phyloP scores from a whole-genome alignment of 2,797 vertebrate species.

The Gymnoscopelus braueri region DNA sequence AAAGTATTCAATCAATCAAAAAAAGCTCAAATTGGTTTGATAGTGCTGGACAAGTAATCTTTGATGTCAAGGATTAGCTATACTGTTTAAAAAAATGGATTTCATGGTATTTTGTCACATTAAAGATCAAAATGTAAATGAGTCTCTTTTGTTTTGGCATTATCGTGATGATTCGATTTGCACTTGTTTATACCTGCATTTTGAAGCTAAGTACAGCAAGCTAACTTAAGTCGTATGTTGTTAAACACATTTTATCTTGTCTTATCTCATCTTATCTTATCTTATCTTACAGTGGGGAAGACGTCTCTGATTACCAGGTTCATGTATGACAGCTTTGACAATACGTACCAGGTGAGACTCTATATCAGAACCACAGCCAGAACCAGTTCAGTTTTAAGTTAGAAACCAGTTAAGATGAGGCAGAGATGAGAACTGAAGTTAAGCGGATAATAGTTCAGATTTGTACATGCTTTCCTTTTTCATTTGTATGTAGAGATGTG shows the following conservation, averaged over 20 bases:
- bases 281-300: constrained; percentile 81
- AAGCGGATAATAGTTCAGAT: too few relatives aligned
- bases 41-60: not conserved
- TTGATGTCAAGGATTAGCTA: not conserved
- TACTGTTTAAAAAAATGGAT: not conserved
- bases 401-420: too few relatives aligned
- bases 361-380: not conserved
- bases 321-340: constrained; percentile 88
- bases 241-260: too few relatives aligned
- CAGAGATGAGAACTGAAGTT: too few relatives aligned
- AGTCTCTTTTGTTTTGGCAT: not conserved
- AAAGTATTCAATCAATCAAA: too few relatives aligned
- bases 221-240: too few relatives aligned
- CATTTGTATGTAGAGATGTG: too few relatives aligned
- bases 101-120: not conserved
- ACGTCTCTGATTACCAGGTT: constrained; percentile 87
- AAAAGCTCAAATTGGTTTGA: not conserved
- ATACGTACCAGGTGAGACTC: constrained; percentile 84
- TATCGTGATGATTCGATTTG: not conserved
- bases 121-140: too few relatives aligned
- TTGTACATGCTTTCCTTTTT: too few relatives aligned
- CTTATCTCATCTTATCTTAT: constrained; percentile 7
- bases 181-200: not conserved
- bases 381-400: not conserved
- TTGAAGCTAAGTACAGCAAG: too few relatives aligned